A percentile compares a stretch with the other conserved stretches of the same genome.
Evolutionary conservation across 2,113 vertebrate species (phyloP).

Genomic region (Labeo catla): DNA sequence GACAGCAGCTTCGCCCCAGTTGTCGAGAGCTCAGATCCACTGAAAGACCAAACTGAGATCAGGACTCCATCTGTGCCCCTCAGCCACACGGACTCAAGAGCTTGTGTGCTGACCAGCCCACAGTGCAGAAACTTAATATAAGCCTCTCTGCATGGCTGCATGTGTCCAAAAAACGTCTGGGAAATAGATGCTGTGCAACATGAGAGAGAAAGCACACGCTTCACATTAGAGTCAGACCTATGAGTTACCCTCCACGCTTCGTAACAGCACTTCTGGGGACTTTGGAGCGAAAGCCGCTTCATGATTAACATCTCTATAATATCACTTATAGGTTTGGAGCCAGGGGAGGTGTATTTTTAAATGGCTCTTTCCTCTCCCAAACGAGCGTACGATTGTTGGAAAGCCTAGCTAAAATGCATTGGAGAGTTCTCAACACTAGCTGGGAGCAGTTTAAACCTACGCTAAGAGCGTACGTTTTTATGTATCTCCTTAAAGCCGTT

Average conservation of each 20-base stretch:
- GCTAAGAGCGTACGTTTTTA: slow-evolving; percentile 35
- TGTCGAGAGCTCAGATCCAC: slow-evolving; percentile 14
- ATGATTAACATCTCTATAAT: slow-evolving; percentile 49
- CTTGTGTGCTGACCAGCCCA: slow-evolving; percentile 31
- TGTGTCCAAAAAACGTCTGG: background rate
- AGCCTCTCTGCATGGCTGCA: slow-evolving; percentile 46
- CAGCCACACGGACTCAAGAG: slow-evolving; percentile 26
- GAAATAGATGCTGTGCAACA: slow-evolving; percentile 41
- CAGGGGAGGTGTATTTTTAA: slow-evolving; percentile 41
- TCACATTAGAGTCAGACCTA: slow-evolving; percentile 45
- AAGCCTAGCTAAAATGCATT: slow-evolving; percentile 50
- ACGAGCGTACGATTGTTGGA: slow-evolving; percentile 51
- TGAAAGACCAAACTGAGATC: slow-evolving; percentile 36
- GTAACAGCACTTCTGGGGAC: slow-evolving; percentile 53
- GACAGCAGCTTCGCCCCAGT: background rate
- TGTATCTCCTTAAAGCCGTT: slow-evolving; percentile 1
- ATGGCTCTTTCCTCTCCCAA: slow-evolving; percentile 46
- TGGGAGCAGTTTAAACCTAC: slow-evolving; percentile 16
- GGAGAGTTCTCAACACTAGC: slow-evolving; percentile 34
- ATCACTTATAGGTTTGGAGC: slow-evolving; percentile 49
- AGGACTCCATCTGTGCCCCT: background rate
- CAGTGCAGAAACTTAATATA: slow-evolving; percentile 35
- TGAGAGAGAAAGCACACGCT: slow-evolving; percentile 18
- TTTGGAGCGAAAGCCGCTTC: slow-evolving; percentile 36
- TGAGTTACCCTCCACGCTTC: slow-evolving; percentile 42